These are phyloP conservation scores for Bombus consobrinus DNA, from an alignment of 1,140 invertebrate species.

Conservation along the genomic window DNA sequence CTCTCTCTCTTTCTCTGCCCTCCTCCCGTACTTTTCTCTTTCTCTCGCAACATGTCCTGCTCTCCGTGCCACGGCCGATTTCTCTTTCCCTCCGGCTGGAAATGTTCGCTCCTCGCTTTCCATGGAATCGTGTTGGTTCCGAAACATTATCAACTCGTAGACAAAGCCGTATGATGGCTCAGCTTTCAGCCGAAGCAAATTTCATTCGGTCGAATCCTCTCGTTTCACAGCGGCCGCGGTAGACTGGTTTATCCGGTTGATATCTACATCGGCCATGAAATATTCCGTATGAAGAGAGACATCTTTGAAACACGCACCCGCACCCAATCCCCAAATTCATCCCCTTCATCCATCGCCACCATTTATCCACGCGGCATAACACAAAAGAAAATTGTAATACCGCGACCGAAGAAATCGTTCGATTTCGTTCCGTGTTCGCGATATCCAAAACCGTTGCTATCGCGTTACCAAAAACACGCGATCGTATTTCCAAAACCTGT, in stretches of 20 bases:
- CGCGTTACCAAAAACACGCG: background rate
- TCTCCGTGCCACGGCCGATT: background rate
- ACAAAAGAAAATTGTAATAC: constrained; percentile 18
- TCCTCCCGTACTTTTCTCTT: background rate
- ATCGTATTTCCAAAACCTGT: background rate
- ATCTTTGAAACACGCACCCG: background rate
- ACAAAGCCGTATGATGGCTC: constrained; percentile 63
- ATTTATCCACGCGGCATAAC: background rate
- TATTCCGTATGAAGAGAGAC: constrained; percentile 20
- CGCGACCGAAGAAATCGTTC: background rate
- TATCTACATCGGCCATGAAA: constrained; percentile 36
- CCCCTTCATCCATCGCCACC: no score
- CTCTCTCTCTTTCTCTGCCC: background rate
- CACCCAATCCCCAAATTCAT: no score
- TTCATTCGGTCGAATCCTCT: constrained; percentile 52
- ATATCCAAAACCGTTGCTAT: background rate
- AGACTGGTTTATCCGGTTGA: constrained; percentile 52
- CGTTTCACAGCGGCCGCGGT: background rate
- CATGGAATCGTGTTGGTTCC: constrained; percentile 47
- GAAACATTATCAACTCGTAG: constrained; percentile 66
- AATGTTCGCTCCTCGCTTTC: constrained; percentile 31
- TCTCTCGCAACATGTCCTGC: constrained; percentile 14
- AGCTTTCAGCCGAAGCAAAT: constrained; percentile 51
- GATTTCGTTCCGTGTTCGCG: background rate
- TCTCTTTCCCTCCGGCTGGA: constrained; percentile 9